Evolutionary conservation across 2,888 invertebrate species (phyloP), one percentile per base, ranked within the genome.

Genomic region (Pterobdella sp.): DNA sequence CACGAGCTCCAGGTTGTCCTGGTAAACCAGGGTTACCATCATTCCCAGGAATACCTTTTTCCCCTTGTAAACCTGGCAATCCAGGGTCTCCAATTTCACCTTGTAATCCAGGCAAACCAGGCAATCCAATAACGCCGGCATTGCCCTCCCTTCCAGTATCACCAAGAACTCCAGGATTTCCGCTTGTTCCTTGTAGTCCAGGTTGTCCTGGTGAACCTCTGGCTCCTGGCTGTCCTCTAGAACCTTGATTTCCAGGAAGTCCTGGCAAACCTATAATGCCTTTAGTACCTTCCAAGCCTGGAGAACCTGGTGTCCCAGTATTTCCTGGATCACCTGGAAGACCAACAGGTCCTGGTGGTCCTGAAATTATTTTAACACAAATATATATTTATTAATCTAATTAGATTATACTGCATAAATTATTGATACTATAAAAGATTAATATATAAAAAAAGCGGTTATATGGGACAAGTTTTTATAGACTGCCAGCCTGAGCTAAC

Each of bases 201-300:
- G 73, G 68, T 80, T 80, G 76, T 68, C 82, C 82, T 22, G 78
- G 29, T 1, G 77, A 70, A 35, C 81, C 82, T 18, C 78, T 73
- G 4, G 78, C 3, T 65, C 81, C 81, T 79, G 56, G 26, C 29
- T 22, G 18, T 49, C 75, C 75, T 49, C 69, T 32, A 10, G 52
- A 14, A 49, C 75, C 75, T 26, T 7, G 60, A 22, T 18, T 56
- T 56, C 60, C 60, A 18, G 60, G 60, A 56, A n/a, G 7, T 56
- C 60, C 60, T 56, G 60, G 10, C 4, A 56, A 22, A n/a, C 60
- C 72, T 37, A 69, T 31, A 26, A 10, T 42, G 34, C 74, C 74
- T 49, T 66, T 34, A 2, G 64, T 26, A 36, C 74, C 74, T 26
- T 69, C n/a, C 3, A 18, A n/a, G 1, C 72, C 69, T 63, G 36